phyloP scores from a whole-genome alignment of 2,797 vertebrate species.

The Leptodactylus fallax region DNA sequence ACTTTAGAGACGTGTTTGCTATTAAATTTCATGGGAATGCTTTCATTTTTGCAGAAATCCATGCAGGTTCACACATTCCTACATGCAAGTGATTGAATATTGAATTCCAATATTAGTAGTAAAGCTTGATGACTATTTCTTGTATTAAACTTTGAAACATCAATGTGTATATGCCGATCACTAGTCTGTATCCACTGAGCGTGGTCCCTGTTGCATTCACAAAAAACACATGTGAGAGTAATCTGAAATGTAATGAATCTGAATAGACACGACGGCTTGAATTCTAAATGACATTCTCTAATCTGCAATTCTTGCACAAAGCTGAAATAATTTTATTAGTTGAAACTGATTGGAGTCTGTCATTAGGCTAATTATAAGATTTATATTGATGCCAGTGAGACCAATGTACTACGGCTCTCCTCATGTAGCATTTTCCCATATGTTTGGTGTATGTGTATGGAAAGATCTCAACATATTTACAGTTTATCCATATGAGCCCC shows the following conservation, averaged over 20 bases:
- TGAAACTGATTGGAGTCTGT: background rate
- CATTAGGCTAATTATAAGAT: background rate
- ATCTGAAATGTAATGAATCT: slow-evolving; percentile 34
- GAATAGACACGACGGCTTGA: background rate
- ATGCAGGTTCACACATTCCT: slow-evolving; percentile 36
- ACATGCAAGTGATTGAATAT: slow-evolving; percentile 62
- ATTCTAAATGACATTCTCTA: background rate
- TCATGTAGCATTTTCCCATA: too few relatives aligned
- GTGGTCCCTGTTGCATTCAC: slow-evolving; percentile 12
- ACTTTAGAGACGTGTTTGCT: slow-evolving; percentile 11
- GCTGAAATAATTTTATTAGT: background rate
- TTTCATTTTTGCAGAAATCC: slow-evolving; percentile 46
- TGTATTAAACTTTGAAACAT: slow-evolving; percentile 50
- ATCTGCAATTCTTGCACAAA: background rate
- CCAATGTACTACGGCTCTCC: too few relatives aligned
- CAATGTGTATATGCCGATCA: slow-evolving; percentile 41
- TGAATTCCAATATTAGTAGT: slow-evolving; percentile 58
- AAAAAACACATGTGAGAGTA: slow-evolving; percentile 12
- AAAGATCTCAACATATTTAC: too few relatives aligned
- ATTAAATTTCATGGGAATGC: slow-evolving; percentile 39
- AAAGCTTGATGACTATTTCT: slow-evolving; percentile 41
- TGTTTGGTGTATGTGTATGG: too few relatives aligned
- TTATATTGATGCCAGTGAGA: background rate
- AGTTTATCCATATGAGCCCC: too few relatives aligned
- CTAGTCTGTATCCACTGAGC: slow-evolving; percentile 2